Evolutionary conservation across 2,888 invertebrate genomes (phyloP).

Genomic region (Priapulus caudatus): DNA sequence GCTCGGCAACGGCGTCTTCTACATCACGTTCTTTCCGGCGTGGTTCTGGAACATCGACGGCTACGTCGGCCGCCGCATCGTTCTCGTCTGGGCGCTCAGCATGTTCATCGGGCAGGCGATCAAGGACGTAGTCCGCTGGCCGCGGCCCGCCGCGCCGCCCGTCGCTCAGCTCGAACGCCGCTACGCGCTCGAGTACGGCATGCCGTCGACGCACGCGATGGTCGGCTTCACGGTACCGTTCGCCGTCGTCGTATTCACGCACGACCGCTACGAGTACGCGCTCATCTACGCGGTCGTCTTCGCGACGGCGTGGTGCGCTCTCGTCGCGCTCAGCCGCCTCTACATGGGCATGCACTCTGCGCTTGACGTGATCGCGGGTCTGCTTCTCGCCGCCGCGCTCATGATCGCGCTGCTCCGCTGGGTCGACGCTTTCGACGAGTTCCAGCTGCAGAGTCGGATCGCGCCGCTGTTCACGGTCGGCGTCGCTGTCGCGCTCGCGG

Average conservation of each 20-base stretch:
- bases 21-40: conserved; percentile 78
- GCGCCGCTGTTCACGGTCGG: conserved; percentile 53
- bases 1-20: conserved; percentile 79
- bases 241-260: conserved; percentile 64
- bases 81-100: conserved; percentile 33
- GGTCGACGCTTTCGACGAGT: conserved; percentile 59
- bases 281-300: conserved; percentile 38
- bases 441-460: conserved; percentile 53
- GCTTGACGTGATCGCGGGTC: conserved; percentile 68
- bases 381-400: conserved; percentile 52
- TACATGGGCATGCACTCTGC: conserved; percentile 89
- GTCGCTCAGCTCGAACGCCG: conserved; percentile 69
- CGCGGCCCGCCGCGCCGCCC: conserved; percentile 67
- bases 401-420: conserved; percentile 60
- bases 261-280: conserved; percentile 58
- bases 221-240: conserved; percentile 44
- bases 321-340: conserved; percentile 70
- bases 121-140: conserved; percentile 76
- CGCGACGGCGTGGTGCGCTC: conserved; percentile 48
- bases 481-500: conserved; percentile 53
- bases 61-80: conserved; percentile 63
- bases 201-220: conserved; percentile 58
- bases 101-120: conserved; percentile 53
- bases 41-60: conserved; percentile 91
- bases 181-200: conserved; percentile 83